Conservation (phyloP, 2,888 invertebrate species). For the Teinopalpus imperialis region DNA sequence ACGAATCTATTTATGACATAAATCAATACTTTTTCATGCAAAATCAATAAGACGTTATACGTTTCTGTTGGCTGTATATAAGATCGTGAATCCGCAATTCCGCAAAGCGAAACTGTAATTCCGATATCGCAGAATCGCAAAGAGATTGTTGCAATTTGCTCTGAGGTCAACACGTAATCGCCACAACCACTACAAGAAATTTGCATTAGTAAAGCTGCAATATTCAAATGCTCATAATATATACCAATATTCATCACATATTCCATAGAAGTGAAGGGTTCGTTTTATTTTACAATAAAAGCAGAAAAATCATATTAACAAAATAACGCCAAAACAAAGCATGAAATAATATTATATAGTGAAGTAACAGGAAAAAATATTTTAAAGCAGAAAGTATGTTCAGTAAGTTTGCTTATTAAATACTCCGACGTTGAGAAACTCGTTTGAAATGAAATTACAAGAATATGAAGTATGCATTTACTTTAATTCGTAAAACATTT, state of each 20-base stretch:
- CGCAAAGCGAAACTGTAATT: conserved; percentile 4
- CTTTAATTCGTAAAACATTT: not conserved
- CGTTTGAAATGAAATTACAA: conserved; percentile 1
- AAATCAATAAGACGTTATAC: not conserved
- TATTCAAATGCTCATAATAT: not conserved
- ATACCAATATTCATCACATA: no score
- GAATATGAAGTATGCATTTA: no score
- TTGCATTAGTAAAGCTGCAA: conserved; percentile 1
- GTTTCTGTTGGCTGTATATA: not conserved
- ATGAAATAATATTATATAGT: no score
- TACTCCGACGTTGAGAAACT: conserved; percentile 6
- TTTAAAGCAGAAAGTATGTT: conserved; percentile 3
- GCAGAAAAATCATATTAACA: no score
- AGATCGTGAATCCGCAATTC: conserved; percentile 12
- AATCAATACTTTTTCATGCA: conserved; percentile 21
- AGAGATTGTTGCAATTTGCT: conserved; percentile 21
- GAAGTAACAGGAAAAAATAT: not conserved
- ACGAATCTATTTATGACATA: not conserved
- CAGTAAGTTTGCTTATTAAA: conserved; percentile 6
- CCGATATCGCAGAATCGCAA: conserved; percentile 15
- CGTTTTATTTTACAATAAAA: no score
- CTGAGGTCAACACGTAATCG: conserved; percentile 19
- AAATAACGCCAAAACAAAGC: not conserved
- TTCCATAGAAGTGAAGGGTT: no score
- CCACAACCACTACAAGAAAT: conserved; percentile 8